phyloP scores from a whole-genome alignment of 2,888 invertebrate species.

The Clostera curtula region DNA sequence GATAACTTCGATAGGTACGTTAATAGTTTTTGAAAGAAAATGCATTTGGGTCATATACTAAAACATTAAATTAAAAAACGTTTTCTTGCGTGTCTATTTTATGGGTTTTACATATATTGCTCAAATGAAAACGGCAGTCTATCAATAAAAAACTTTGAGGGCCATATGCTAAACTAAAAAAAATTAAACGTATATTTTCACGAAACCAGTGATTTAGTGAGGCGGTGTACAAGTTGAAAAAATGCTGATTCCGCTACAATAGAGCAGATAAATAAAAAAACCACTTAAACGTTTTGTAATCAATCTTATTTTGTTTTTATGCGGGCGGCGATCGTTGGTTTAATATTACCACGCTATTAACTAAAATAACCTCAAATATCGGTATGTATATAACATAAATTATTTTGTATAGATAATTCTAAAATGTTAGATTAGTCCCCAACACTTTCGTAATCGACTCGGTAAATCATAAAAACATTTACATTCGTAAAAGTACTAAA shows the following conservation, averaged over 20 bases:
- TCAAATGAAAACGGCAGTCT: not conserved
- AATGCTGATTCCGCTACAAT: conserved; percentile 37
- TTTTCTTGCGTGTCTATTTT: no score
- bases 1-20: no score
- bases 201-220: conserved; percentile 54
- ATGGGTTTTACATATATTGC: not conserved
- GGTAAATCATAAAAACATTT: no score
- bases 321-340: conserved; percentile 7
- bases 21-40: no score
- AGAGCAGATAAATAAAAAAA: conserved; percentile 27
- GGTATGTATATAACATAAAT: no score
- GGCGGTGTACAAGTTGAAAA: conserved; percentile 41
- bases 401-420: no score
- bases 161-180: conserved; percentile 19
- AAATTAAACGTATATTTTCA: conserved; percentile 50
- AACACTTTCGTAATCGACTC: no score
- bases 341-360: conserved; percentile 5
- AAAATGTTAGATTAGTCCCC: no score
- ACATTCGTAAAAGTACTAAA: no score
- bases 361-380: not conserved
- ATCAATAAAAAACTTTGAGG: conserved; percentile 25
- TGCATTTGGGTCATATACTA: no score
- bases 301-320: conserved; percentile 27
- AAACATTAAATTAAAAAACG: no score
- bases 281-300: conserved; percentile 30